phyloP scores from a whole-genome alignment of 2,113 vertebrate species.

The Toxotes chatareus region DNA sequence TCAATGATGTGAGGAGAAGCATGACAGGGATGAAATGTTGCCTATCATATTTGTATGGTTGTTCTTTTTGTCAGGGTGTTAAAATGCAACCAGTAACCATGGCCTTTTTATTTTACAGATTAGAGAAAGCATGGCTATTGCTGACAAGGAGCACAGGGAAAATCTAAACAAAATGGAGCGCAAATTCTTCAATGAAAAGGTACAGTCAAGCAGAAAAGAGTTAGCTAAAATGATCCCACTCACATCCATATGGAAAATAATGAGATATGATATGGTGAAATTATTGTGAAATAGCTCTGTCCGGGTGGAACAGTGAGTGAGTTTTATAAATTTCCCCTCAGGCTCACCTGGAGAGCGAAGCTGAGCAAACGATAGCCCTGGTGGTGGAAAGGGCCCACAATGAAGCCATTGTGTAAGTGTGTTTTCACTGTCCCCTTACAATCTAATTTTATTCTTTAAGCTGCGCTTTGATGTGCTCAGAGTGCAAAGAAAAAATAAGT shows the following conservation, averaged over 20 bases:
- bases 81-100: neutral
- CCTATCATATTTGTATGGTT: neutral
- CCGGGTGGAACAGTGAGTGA: constrained; percentile 18
- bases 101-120: constrained; percentile 75
- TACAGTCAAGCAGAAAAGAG: constrained; percentile 56
- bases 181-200: constrained; percentile 90
- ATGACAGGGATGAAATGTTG: neutral
- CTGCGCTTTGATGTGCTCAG: constrained; percentile 61
- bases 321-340: constrained; percentile 64
- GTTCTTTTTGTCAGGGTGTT: neutral
- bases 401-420: constrained; percentile 88
- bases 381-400: constrained; percentile 85
- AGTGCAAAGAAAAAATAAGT: constrained; percentile 67
- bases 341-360: constrained; percentile 87
- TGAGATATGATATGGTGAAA: neutral
- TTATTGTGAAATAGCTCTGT: neutral
- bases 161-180: constrained; percentile 83
- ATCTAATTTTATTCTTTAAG: constrained; percentile 74
- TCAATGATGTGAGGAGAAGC: constrained; percentile 77
- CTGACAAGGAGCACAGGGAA: constrained; percentile 85
- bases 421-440: constrained; percentile 53
- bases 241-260: neutral
- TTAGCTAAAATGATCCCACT: neutral
- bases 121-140: constrained; percentile 82
- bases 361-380: constrained; percentile 84